Percentiles rank a stretch among this genome's conserved stretches.
Conservation (phyloP, 2,113 vertebrate species). For the Helogale parvula region DNA sequence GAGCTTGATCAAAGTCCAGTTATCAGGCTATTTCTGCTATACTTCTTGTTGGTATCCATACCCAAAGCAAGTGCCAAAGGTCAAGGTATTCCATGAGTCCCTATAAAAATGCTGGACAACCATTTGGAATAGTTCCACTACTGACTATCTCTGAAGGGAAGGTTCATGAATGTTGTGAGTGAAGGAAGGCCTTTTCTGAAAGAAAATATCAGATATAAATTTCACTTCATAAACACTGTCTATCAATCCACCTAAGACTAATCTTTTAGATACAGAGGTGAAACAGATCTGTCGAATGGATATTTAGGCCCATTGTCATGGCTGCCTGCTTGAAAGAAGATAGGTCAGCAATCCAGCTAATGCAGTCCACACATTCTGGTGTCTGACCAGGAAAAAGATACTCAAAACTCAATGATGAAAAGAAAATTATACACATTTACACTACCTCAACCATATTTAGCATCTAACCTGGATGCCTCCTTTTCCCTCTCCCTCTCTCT, state of each 20-base stretch:
- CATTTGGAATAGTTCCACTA: background rate
- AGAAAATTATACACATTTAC: background rate
- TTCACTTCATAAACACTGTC: background rate
- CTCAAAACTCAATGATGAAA: background rate
- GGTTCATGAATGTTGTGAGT: background rate
- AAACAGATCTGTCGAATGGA: background rate
- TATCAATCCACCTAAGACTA: background rate
- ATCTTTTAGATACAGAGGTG: background rate
- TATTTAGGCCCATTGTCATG: background rate
- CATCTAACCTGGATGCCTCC: background rate
- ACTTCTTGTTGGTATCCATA: background rate
- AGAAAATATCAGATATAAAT: conserved; percentile 20
- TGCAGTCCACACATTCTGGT: background rate
- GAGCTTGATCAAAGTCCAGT: background rate
- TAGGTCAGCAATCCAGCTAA: background rate
- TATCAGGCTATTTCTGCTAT: background rate
- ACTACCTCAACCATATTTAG: background rate
- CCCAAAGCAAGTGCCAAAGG: background rate
- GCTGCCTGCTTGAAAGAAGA: conserved; percentile 5
- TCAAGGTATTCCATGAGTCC: background rate
- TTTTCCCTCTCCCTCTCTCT: too few relatives aligned
- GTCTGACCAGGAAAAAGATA: background rate
- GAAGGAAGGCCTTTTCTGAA: background rate
- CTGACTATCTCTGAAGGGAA: background rate
- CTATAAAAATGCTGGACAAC: background rate